Conservation (phyloP, 2,797 vertebrate genomes). For the Picus viridis region DNA sequence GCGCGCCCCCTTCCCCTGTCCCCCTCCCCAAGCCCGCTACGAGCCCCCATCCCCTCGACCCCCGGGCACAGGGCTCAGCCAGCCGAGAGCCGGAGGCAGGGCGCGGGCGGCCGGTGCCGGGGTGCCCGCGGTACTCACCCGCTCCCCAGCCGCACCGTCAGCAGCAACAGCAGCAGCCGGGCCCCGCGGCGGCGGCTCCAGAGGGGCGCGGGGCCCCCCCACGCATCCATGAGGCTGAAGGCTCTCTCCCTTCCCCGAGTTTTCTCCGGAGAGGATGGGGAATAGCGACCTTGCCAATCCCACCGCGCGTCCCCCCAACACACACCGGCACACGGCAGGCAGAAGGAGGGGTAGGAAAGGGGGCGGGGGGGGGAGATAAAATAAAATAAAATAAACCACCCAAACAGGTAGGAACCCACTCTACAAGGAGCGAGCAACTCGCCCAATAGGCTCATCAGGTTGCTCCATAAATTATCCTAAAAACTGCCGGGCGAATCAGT, state of each 20-base stretch:
- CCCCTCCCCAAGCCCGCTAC: background rate
- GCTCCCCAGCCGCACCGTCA: conserved; percentile 75
- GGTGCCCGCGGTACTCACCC: conserved; percentile 69
- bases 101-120: background rate
- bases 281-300: background rate
- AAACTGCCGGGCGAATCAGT: conserved; percentile 68
- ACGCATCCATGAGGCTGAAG: conserved; percentile 66
- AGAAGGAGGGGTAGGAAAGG: background rate
- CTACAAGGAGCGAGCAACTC: conserved; percentile 2
- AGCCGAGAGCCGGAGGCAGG: background rate
- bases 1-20: background rate
- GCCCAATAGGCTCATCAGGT: conserved; percentile 73
- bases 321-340: background rate
- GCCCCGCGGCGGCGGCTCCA: conserved; percentile 67
- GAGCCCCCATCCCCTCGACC: no score
- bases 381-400: conserved; percentile 28
- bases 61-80: background rate
- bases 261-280: background rate
- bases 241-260: background rate
- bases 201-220: conserved; percentile 26
- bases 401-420: conserved; percentile 74
- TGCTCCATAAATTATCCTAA: conserved; percentile 70
- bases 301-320: background rate
- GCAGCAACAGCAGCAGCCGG: conserved; percentile 72
- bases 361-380: background rate